Evolutionary conservation across 2,888 invertebrate species (phyloP), one percentile per base, ranked within the genome.

Genomic region (Ferrisia virgata): DNA sequence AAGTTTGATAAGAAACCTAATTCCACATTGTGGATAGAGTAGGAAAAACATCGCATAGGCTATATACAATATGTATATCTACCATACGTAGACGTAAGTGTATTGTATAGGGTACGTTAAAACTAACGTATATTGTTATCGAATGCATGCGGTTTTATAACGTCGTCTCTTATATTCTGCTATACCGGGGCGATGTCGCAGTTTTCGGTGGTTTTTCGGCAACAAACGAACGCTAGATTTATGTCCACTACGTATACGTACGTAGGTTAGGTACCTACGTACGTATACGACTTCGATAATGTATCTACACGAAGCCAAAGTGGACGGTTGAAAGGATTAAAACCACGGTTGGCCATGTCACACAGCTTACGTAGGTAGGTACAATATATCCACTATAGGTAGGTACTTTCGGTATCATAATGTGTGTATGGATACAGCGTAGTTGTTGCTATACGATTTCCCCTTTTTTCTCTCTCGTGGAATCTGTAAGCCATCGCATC

Each of bases 1-100:
- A 76, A 76, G 33, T 76, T 76, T 76, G 72, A 76, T 76, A 76
- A 76, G 72, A 76, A 76, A 76, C 33, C 36, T 76, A 76, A 76
- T 76, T 76, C 72, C 33, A 9, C 36, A 36, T 76, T 6, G 72
- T 11, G 72, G 9, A 36, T 25, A 0, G 28, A 33, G n/a, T n/a
- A n/a, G 36, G 36, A 33, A 36, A 76, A 36, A 69, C 69, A 28
- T 28, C 36, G 58, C 22, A 13, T 3, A 28, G 22, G n/a, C n/a
- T n/a, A n/a, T n/a, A n/a, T n/a, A n/a, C n/a, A n/a, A n/a, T n/a
- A n/a, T n/a, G n/a, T n/a, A 11, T 8, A 6, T 18, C n/a, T 40
- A 22, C 18, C 18, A 47, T 47, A n/a, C 47, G 18, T 36, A 36
- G 36, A 36, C 36, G 36, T 36, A 36, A 43, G 40, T 47, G 18